A percentile compares a stretch with the other conserved stretches of the same genome.
These are phyloP conservation scores for Tragelaphus buxtoni DNA, from an alignment of 2,113 vertebrate genomes.

Conservation along the genomic window DNA sequence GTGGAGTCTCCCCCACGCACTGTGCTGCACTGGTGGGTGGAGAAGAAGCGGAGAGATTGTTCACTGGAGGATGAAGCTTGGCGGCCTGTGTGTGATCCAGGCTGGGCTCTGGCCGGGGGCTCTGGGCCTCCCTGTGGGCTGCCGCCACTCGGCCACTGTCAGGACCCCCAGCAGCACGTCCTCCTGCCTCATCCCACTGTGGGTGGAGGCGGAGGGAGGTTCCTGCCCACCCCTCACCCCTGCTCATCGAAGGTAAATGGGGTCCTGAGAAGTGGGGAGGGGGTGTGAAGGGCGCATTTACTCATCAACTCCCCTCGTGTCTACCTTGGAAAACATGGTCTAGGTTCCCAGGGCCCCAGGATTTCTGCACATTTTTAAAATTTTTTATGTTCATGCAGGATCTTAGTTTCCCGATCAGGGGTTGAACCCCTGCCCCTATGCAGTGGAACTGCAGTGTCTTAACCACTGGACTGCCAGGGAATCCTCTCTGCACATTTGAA, in stretches of 20 bases:
- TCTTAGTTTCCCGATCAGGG: background rate
- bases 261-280: background rate
- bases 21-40: background rate
- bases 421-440: background rate
- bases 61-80: background rate
- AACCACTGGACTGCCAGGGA: background rate
- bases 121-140: constrained; percentile 31
- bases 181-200: background rate
- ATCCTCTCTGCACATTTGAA: background rate
- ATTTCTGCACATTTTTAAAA: background rate
- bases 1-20: accelerated
- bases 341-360: background rate
- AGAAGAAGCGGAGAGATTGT: background rate
- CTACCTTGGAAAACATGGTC: background rate
- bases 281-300: accelerated
- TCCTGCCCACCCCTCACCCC: background rate
- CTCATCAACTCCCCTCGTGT: background rate
- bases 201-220: background rate
- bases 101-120: background rate
- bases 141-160: background rate
- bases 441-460: background rate
- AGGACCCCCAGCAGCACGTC: background rate
- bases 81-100: accelerated
- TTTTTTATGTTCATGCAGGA: background rate
- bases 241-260: constrained; percentile 36